Conservation (phyloP, 2,888 invertebrate species). For the Sarcophaga subvicina region DNA sequence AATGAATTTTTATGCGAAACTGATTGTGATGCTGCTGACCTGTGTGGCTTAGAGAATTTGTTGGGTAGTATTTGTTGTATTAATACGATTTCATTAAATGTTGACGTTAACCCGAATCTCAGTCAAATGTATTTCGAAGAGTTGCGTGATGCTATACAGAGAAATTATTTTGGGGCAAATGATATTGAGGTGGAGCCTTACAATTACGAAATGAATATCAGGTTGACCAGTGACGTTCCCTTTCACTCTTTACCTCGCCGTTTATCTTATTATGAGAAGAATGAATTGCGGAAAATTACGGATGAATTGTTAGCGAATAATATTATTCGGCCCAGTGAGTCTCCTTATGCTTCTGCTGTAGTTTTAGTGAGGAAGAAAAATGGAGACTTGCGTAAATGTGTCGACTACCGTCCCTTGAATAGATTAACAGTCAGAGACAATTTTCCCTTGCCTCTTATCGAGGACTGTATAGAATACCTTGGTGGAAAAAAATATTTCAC, state of each 20-base stretch:
- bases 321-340: no score
- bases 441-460: neutral
- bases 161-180: neutral
- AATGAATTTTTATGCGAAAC: neutral
- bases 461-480: slow-evolving; percentile 8
- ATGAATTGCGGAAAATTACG: neutral
- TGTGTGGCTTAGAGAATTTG: neutral
- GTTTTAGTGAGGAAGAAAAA: slow-evolving; percentile 19
- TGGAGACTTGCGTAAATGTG: slow-evolving; percentile 51
- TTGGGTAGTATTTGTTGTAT: neutral
- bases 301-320: slow-evolving; percentile 3
- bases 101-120: slow-evolving; percentile 2
- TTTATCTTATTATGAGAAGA: neutral
- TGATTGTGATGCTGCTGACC: slow-evolving; percentile 1
- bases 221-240: no score
- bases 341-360: slow-evolving; percentile 7
- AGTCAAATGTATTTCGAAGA: neutral
- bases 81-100: neutral
- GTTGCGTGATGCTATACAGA: neutral
- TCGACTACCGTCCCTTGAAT: no score
- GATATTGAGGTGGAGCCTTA: neutral
- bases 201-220: no score
- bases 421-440: slow-evolving; percentile 4
- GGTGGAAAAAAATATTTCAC: slow-evolving; percentile 1
- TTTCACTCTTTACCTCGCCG: neutral